These are phyloP conservation scores for Tupiocoris notatus DNA, from an alignment of 2,888 invertebrate species.

Conservation along the genomic window DNA sequence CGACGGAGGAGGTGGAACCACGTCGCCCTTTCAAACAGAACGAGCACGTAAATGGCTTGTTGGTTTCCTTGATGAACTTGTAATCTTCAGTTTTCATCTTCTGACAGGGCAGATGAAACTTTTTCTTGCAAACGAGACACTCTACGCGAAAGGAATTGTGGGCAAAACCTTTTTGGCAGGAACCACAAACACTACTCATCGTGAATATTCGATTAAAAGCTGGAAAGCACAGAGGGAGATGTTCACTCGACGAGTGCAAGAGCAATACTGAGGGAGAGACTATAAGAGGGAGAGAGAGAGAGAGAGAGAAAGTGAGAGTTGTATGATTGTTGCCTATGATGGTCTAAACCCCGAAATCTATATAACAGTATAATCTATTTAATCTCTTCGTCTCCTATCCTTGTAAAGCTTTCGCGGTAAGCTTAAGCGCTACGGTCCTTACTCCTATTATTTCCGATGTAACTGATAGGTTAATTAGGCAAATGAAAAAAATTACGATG, in stretches of 20 bases:
- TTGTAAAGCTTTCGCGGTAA: no score
- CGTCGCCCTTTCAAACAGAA: not conserved
- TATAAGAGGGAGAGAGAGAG: not conserved
- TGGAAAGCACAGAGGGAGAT: no score
- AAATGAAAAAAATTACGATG: no score
- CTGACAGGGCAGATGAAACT: not conserved
- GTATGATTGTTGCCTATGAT: no score
- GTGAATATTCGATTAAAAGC: not conserved
- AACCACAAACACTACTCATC: not conserved
- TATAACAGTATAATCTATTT: no score
- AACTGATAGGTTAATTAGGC: no score
- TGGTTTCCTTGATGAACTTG: not conserved
- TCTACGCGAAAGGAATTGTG: slow-evolving; percentile 3
- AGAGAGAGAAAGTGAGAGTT: not conserved
- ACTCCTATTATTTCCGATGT: no score
- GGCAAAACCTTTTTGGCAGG: slow-evolving; percentile 2
- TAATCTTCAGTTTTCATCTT: not conserved
- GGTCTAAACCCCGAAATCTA: no score
- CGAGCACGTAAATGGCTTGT: not conserved
- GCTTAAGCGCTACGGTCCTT: no score
- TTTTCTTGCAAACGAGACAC: not conserved
- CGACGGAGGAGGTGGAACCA: not conserved
- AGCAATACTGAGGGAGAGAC: no score
- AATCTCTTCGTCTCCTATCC: no score
- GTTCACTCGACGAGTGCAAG: no score